Base-by-base conservation (phyloP, 1,140 invertebrate species). In the Metopolophium dirhodum region DNA sequence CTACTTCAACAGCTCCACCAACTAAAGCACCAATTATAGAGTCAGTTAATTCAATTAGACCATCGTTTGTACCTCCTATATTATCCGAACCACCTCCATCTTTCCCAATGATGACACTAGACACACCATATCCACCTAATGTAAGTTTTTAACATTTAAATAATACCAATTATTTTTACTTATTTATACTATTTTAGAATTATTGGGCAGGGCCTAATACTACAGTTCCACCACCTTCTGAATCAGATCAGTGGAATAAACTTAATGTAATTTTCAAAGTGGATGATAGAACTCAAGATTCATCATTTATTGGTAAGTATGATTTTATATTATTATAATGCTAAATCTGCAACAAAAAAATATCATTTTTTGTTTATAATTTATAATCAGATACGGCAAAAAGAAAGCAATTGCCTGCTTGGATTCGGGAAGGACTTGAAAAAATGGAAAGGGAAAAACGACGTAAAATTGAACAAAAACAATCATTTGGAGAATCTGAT, bases 391-490 rank as follows among this genome's bases (percentile, higher is more conserved):
- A 99, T 96, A 98, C 98, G 47, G 97, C 97, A 49, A 99, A 99
- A 95, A 96, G 98, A 57, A 97, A 98, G 95, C 97, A 98, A 94
- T 96, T 99, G 47, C 99, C 99, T 86, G 98, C 97, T 11, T 99
- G 99, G 99, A 99, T 99, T 94, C 96, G 98, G 94, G 98, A 99
- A 96, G 98, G 99, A 61, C 95, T 99, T 93, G 99, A 99, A 95
- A 99, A 99, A 96, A 99, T 99, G 98, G 99, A 99, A 95, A 96
- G 97, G 89, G 98, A 99, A 94, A 99, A 99, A 95, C 97, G 97
- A 94, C 98, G 97, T 94, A 98, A 98, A 94, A 95, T 98, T 94
- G 98, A 99, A 95, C 97, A 96, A 89, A 97, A 98, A 94, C 96
- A 96, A 95, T 96, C 96, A 95, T 95, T 95, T 96, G 95, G 96